Percentiles rank a stretch among this genome's conserved stretches.
These are phyloP conservation scores for Ranitomeya variabilis DNA, from an alignment of 2,113 vertebrate species.

Conservation along the genomic window DNA sequence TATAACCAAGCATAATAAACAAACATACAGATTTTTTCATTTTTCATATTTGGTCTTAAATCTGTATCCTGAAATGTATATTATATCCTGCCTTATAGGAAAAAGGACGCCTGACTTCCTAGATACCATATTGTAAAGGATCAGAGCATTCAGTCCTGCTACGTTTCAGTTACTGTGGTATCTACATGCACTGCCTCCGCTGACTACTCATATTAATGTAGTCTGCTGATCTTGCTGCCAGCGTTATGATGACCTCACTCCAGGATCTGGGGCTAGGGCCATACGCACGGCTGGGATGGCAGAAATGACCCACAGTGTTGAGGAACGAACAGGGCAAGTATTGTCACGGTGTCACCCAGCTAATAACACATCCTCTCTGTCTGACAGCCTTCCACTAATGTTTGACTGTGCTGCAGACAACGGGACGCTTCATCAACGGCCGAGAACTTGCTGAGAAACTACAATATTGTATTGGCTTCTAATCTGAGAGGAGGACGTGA, in stretches of 20 bases:
- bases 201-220: background rate
- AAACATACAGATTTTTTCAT: background rate
- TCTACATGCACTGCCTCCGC: background rate
- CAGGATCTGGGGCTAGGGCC: background rate
- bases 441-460: background rate
- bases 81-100: background rate
- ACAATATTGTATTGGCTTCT: background rate
- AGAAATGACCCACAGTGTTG: background rate
- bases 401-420: background rate
- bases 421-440: background rate
- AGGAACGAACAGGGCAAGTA: conserved; percentile 1
- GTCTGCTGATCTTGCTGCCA: background rate
- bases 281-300: background rate
- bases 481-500: background rate
- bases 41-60: background rate
- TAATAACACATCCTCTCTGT: conserved; percentile 38
- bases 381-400: conserved; percentile 3
- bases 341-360: background rate
- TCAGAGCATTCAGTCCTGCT: background rate
- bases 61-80: background rate
- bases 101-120: too few relatives aligned
- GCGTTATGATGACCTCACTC: background rate
- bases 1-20: too few relatives aligned
- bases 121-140: background rate
- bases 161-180: background rate